Percentiles rank a stretch among this genome's conserved stretches.
These are phyloP conservation scores for Tychaedon coryphoeus DNA, from an alignment of 2,113 vertebrate species.

Conservation along the genomic window DNA sequence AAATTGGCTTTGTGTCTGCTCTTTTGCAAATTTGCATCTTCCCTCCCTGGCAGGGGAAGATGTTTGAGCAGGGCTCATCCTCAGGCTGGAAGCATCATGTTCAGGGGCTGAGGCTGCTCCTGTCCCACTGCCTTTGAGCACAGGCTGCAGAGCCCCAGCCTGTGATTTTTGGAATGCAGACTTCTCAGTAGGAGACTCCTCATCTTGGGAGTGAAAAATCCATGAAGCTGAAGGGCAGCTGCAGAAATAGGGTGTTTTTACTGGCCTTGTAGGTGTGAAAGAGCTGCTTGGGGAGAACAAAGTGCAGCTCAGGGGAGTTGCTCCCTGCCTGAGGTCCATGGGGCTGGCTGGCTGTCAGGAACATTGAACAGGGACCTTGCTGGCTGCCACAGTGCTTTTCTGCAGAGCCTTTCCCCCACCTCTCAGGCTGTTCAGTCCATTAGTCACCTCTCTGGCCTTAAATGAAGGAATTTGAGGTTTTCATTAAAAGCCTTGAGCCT, in stretches of 20 bases:
- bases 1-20: slow-evolving; percentile 1
- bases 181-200: neutral
- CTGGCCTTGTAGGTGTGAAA: neutral
- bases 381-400: neutral
- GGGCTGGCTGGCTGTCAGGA: fast-evolving
- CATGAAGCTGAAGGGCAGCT: neutral
- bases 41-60: neutral
- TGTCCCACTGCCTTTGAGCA: neutral
- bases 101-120: neutral
- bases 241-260: neutral
- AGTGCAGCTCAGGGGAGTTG: neutral
- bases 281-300: neutral
- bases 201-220: neutral
- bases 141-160: neutral
- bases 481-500: neutral
- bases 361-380: neutral
- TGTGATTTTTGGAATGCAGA: neutral
- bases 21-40: neutral
- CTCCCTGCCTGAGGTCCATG: neutral
- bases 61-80: neutral
- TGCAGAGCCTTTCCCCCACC: neutral
- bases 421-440: neutral
- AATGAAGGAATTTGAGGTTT: neutral
- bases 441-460: neutral
- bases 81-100: fast-evolving